phyloP scores from a whole-genome alignment of 2,888 invertebrate species.

The Cheilosia urbana region DNA sequence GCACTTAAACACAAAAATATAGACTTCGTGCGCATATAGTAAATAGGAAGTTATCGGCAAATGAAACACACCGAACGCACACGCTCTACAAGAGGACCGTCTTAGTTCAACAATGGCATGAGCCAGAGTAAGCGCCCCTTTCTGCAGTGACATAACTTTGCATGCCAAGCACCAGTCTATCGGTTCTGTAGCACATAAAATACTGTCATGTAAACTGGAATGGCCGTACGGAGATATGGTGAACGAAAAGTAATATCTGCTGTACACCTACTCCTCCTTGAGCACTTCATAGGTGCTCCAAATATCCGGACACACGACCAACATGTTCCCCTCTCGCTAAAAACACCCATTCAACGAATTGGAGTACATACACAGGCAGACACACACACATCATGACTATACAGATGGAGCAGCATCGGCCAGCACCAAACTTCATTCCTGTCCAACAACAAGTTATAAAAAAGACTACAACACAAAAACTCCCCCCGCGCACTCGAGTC shows the following conservation, averaged over 20 bases:
- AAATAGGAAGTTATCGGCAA: not conserved
- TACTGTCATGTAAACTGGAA: constrained; percentile 62
- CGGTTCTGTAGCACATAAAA: constrained; percentile 57
- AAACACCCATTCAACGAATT: constrained; percentile 10
- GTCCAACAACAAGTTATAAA: constrained; percentile 23
- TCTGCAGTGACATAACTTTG: constrained; percentile 63
- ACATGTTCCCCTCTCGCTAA: constrained; percentile 54
- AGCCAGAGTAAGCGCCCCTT: constrained; percentile 40
- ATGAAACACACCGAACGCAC: not conserved
- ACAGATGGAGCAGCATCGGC: constrained; percentile 30
- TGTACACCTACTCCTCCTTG: constrained; percentile 45
- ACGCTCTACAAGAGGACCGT: not conserved
- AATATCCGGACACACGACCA: constrained; percentile 71
- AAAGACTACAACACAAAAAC: constrained; percentile 9
- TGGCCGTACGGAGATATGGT: constrained; percentile 54
- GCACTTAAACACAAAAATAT: not conserved
- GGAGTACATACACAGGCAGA: constrained; percentile 29
- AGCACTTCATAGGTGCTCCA: constrained; percentile 65
- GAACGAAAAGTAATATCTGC: constrained; percentile 37
- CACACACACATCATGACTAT: constrained; percentile 18
- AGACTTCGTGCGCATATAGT: not conserved
- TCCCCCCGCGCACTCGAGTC: constrained; percentile 13
- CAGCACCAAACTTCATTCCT: constrained; percentile 45
- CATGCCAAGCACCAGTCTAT: constrained; percentile 59
- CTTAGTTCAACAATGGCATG: constrained; percentile 27